Evolutionary conservation across 2,888 invertebrate species (phyloP).

Genomic region (Blera fallax): DNA sequence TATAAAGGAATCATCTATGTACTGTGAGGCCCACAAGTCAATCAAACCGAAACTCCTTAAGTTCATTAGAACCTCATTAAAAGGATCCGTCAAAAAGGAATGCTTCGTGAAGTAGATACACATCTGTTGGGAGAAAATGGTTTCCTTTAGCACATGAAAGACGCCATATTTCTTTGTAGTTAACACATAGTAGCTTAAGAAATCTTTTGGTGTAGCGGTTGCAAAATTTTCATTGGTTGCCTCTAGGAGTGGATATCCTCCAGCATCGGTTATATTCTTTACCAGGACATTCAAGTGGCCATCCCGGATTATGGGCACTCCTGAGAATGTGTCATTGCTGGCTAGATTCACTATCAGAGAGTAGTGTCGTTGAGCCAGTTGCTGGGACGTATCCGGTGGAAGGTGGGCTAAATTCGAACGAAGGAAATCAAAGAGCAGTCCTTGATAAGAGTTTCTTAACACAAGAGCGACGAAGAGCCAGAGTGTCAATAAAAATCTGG

Average conservation of each 20-base stretch:
- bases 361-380: slow-evolving; percentile 63
- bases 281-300: slow-evolving; percentile 56
- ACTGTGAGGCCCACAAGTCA: slow-evolving; percentile 66
- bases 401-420: slow-evolving; percentile 50
- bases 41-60: slow-evolving; percentile 72
- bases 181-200: slow-evolving; percentile 61
- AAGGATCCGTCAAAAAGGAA: slow-evolving; percentile 60
- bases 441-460: slow-evolving; percentile 72
- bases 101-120: slow-evolving; percentile 74
- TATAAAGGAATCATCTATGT: slow-evolving; percentile 33
- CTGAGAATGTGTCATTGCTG: slow-evolving; percentile 64
- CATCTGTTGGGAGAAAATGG: slow-evolving; percentile 72
- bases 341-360: slow-evolving; percentile 67
- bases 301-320: slow-evolving; percentile 48
- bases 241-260: slow-evolving; percentile 59
- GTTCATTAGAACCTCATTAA: slow-evolving; percentile 62
- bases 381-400: slow-evolving; percentile 37
- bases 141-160: slow-evolving; percentile 71
- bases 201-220: slow-evolving; percentile 67
- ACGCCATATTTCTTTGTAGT: slow-evolving; percentile 55
- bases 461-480: slow-evolving; percentile 71
- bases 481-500: slow-evolving; percentile 65
- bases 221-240: slow-evolving; percentile 53
- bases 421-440: slow-evolving; percentile 71
- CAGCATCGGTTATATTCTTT: slow-evolving; percentile 60